Evolutionary conservation across 1,140 invertebrate species (phyloP), one percentile per base, ranked within the genome.

Genomic region (Drosophila melanica): DNA sequence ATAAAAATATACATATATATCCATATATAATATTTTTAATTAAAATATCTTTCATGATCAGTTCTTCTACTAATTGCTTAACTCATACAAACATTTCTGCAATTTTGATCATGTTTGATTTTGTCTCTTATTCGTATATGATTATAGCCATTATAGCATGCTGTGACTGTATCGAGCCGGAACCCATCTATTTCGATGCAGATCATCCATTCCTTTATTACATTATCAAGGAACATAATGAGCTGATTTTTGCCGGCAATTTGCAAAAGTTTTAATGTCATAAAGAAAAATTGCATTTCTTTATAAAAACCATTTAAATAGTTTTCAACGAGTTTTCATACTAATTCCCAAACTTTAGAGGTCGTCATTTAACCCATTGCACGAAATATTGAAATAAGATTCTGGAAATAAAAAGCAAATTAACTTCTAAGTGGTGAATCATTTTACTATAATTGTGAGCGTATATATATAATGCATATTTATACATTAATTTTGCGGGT

Each of bases 131-230:
- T 20, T 69, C 27, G 23, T 5, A 27, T 30, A 42, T 37, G 41
- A 11, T n/a, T n/a, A 44, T 48, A 63, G 66, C 27, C 37, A 20
- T 54, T 18, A 18, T 64, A 8, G 16, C 18, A 18, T 18, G 18
- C 7, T 45, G 14, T 11, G 14, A 23, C 10, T 6, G 41, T 48
- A 16, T 55, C 14, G 47, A 55, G 27, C 75, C 71, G 50, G 60
- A 69, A 11, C 81, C 78, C 18, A 65, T 44, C 11, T 42, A 30
- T 0, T 82, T 79, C 39, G 37, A 42, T 57, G 68, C 48, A 23
- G 59, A 84, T 42, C 76, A 73, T 62, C 72, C 84, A 48, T 90
- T 89, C 65, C 53, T 50, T 20, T 90, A 79, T 48, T 68, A 68
- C 48, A 70, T 66, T 37, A 11, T 63, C n/a, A 68, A 75, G 27